A percentile compares a stretch with the other conserved stretches of the same genome.
phyloP scores from a whole-genome alignment of 2,888 invertebrate species.

The Caenorhabditis panamensis region DNA sequence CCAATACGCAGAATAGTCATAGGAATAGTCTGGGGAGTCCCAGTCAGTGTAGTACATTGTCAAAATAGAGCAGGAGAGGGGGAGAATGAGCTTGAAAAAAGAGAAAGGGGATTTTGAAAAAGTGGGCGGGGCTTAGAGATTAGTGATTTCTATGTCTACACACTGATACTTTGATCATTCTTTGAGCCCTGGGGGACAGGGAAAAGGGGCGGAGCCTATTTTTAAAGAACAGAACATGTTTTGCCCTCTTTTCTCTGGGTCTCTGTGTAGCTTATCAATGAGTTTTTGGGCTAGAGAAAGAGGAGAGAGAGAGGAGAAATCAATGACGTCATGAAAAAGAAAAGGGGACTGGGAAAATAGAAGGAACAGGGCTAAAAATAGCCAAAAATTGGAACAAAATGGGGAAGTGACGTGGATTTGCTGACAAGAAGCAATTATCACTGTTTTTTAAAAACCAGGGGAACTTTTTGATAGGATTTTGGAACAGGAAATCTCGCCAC shows the following conservation, averaged over 20 bases:
- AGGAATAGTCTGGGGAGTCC: no score
- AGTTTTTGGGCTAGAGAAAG: conserved; percentile 9
- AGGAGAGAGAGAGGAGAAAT: conserved; percentile 26
- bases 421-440: no score
- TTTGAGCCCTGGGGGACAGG: no score
- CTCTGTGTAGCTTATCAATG: conserved; percentile 11
- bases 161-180: conserved; percentile 42
- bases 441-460: no score
- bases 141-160: not conserved
- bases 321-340: conserved; percentile 38
- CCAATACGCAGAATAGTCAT: no score
- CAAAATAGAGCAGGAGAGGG: not conserved
- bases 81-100: conserved; percentile 3
- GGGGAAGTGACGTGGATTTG: no score
- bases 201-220: conserved; percentile 30
- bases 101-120: not conserved
- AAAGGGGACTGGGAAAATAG: not conserved
- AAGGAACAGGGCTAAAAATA: not conserved
- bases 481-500: no score
- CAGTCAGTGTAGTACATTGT: conserved; percentile 15
- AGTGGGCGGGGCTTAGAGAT: conserved; percentile 31
- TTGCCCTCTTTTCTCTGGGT: not conserved
- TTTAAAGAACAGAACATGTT: conserved; percentile 25
- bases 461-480: no score
- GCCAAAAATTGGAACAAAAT: no score